Percentiles rank a stretch among this genome's conserved stretches.
These are phyloP conservation scores for Lepidurus packardi DNA, from an alignment of 1,140 invertebrate species.

Conservation along the genomic window DNA sequence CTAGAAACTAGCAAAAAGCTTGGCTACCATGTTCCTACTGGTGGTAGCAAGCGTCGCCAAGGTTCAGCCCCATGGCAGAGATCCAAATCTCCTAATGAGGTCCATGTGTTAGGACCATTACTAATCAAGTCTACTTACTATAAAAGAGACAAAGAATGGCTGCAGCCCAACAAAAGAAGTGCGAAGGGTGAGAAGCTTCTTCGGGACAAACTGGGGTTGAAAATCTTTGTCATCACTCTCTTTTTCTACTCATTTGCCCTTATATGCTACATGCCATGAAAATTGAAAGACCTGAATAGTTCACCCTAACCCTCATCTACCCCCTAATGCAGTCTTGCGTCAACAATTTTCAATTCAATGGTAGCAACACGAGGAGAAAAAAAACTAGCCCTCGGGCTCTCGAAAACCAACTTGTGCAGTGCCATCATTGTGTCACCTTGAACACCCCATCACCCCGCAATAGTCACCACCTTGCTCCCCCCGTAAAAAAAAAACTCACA, in stretches of 20 bases:
- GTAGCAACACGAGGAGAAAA: not conserved
- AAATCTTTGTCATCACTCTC: constrained; percentile 15
- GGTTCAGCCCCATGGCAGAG: not conserved
- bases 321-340: not conserved
- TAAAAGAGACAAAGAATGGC: not conserved
- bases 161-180: not conserved
- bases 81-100: not conserved
- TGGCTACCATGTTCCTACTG: not conserved
- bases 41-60: not conserved
- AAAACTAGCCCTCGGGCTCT: not conserved
- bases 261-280: not conserved
- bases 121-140: constrained; percentile 8
- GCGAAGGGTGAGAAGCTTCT: not conserved
- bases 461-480: not conserved
- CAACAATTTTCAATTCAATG: constrained; percentile 6
- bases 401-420: not conserved
- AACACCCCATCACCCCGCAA: not conserved
- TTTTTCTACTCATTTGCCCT: constrained; percentile 10
- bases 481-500: not conserved
- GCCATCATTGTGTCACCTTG: not conserved
- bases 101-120: constrained; percentile 19
- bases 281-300: constrained; percentile 19
- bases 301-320: not conserved
- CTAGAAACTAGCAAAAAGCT: not conserved
- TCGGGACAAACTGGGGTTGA: not conserved